Conservation (phyloP, 1,140 invertebrate genomes). For the Ceratosolen fusciceps region DNA sequence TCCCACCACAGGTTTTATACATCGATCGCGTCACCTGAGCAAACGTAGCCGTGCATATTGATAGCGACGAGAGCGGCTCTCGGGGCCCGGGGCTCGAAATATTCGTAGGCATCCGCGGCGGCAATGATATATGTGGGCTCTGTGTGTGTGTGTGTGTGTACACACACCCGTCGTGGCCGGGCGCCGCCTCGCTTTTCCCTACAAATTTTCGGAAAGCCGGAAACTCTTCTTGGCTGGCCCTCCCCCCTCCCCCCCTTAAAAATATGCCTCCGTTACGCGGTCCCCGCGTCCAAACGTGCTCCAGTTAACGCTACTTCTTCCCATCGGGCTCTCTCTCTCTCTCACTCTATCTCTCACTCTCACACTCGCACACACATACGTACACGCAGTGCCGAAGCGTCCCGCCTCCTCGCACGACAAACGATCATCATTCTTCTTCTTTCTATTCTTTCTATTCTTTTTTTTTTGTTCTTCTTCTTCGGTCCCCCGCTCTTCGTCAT, state of each 20-base stretch:
- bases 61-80: too few relatives aligned
- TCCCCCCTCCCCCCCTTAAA: neutral
- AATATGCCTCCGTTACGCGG: neutral
- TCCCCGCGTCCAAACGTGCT: neutral
- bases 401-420: too few relatives aligned
- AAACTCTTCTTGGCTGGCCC: constrained; percentile 6
- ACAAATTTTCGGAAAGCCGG: constrained; percentile 14
- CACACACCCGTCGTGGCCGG: neutral
- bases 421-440: too few relatives aligned
- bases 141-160: too few relatives aligned
- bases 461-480: too few relatives aligned
- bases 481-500: too few relatives aligned
- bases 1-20: neutral
- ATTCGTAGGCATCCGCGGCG: neutral
- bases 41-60: neutral
- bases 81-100: too few relatives aligned
- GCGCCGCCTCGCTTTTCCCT: neutral
- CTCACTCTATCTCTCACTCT: too few relatives aligned
- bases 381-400: too few relatives aligned
- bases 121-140: neutral
- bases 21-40: constrained; percentile 22
- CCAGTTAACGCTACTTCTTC: neutral
- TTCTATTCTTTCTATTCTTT: too few relatives aligned
- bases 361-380: too few relatives aligned
- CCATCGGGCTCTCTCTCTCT: too few relatives aligned